Conservation (phyloP, 2,113 vertebrate genomes). For the Alligator sinensis region DNA sequence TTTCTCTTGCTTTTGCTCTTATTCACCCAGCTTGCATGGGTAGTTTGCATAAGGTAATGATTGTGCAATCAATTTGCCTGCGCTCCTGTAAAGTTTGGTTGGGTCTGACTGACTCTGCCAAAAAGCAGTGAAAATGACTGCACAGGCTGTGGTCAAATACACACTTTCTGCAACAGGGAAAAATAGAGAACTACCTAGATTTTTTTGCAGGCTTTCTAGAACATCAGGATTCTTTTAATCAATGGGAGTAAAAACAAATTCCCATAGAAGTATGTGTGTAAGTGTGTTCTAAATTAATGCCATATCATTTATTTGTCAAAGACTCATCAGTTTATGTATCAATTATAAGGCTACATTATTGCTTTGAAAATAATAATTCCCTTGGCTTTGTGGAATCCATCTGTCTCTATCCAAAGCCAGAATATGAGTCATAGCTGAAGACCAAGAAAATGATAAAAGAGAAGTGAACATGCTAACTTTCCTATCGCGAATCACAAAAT, state of each 20-base stretch:
- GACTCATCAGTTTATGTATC: rapidly evolving
- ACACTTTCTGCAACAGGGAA: background rate
- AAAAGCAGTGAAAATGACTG: background rate
- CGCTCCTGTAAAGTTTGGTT: background rate
- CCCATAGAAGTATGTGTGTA: rapidly evolving
- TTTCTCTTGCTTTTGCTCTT: too few relatives aligned
- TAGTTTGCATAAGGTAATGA: too few relatives aligned
- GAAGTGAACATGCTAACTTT: background rate
- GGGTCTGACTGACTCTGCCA: background rate
- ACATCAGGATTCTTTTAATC: too few relatives aligned
- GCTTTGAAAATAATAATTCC: background rate
- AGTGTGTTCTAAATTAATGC: background rate
- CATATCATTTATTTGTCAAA: rapidly evolving
- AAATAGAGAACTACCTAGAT: background rate
- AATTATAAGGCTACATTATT: rapidly evolving
- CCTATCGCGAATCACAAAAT: background rate
- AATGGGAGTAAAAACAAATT: too few relatives aligned
- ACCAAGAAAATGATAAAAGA: rapidly evolving
- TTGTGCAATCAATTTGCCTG: background rate
- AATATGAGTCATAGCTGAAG: background rate
- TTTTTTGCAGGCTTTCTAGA: background rate
- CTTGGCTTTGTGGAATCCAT: rapidly evolving
- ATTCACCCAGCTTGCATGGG: too few relatives aligned
- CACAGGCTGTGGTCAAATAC: too few relatives aligned
- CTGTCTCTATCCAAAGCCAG: rapidly evolving